Percentiles rank a stretch among this genome's conserved stretches.
phyloP scores from a whole-genome alignment of 2,797 vertebrate species.

The Acrossocheilus fasciatus region DNA sequence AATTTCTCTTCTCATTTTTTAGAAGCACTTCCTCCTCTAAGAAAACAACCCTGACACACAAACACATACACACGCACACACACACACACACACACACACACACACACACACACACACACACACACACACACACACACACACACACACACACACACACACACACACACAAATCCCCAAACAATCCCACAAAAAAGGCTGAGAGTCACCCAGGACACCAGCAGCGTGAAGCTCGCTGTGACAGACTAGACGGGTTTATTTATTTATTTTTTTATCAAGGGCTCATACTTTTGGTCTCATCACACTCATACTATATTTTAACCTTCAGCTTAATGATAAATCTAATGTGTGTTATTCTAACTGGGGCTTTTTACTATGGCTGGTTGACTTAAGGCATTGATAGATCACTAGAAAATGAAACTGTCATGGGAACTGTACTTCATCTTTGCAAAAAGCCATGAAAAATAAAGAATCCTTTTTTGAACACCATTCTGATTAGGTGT shows the following conservation, averaged over 20 bases:
- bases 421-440: conserved; percentile 24
- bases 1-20: neutral
- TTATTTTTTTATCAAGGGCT: conserved; percentile 16
- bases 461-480: neutral
- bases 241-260: conserved; percentile 14
- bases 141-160: neutral
- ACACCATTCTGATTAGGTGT: neutral
- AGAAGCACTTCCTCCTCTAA: neutral
- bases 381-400: neutral
- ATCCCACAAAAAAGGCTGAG: neutral
- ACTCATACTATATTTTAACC: conserved; percentile 30
- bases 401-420: conserved; percentile 41
- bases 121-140: too few species aligned
- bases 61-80: neutral
- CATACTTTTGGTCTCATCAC: conserved; percentile 20
- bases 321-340: conserved; percentile 25
- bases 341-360: conserved; percentile 21
- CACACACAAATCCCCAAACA: neutral
- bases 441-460: conserved; percentile 13
- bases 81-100: neutral
- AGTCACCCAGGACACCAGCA: neutral
- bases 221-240: neutral
- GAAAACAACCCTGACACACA: conserved; percentile 7
- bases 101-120: too few species aligned
- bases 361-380: neutral